Evolutionary conservation across 1,140 invertebrate species (phyloP), one percentile per base, ranked within the genome.

Genomic region (Adoxophyes honmai): DNA sequence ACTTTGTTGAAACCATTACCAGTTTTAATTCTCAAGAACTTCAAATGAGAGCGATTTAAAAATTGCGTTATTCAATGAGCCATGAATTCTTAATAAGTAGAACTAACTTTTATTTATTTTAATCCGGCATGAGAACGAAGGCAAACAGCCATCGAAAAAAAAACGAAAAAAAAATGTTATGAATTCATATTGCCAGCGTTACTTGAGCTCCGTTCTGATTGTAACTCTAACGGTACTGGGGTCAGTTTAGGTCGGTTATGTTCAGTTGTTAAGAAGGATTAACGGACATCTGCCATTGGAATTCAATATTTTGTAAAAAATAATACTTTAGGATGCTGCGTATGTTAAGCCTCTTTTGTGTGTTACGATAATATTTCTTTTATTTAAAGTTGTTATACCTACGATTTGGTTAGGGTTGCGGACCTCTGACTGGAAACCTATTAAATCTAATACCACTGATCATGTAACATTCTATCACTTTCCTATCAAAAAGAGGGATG

Each of bases 31-130:
- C 21, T 28, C 2, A 3, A 28, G 21, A 2, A 2, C 6, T 6
- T 48, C 21, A 28, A 48, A 48, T 48, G 42, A 3, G 21, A 11
- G n/a, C 42, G 21, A 48, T 48, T n/a, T 51, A 63, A 58, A 52
- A 48, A 48, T 28, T 28, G 21, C 21, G 6, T 28, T 57, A 57
- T 52, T 60, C 61, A 64, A 62, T 68, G 42, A 36, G 2, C 59
- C 59, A 65, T 60, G 60, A 57, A 65, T 68, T 65, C 57, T 61
- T 62, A 64, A 48, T 48, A 48, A 48, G 42, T 48, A 48, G 42
- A 48, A 33, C 42, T 48, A 48, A 48, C 18, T 28, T 21, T 48
- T 62, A 68, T 60, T 64, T 60, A 62, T 68, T 65, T 62, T 68
- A 68, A 68, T 68, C 66, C 58, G 33, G 53, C 59, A 51, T 66